Evolutionary conservation across 2,113 vertebrate species (phyloP), one percentile per base, ranked within the genome.

Genomic region (Callionymus lyra): DNA sequence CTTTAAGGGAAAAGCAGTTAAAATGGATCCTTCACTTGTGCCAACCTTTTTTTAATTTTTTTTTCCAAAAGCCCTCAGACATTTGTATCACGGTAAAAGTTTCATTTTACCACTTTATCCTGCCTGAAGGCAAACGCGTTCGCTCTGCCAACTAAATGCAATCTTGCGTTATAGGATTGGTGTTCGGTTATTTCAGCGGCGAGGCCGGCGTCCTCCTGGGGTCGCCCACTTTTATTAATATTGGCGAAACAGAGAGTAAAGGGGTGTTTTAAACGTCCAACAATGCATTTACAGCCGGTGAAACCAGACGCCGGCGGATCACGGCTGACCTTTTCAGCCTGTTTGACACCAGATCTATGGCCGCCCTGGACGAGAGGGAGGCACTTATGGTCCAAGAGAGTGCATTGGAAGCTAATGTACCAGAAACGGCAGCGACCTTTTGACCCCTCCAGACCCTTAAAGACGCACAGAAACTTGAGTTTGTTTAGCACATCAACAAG

Each of bases 21-120:
- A 63, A 76, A 59, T 43, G 9, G 38, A 56, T 67, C 59, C 38
- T 45, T 33, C 54, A 4, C 34, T 50, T 44, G 38, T 45, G 49
- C 31, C 42, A 16, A 12, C 12, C 56, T 32, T 31, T 39, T 50
- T 31, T 36, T 53, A 58, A 33, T 31, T 39, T 50, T 31, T 36
- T 53, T 63, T 41, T 67, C 49, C 66, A 12, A 2, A 6, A n/a
- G 12, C 39, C 41, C 2, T 6, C 9, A 39, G 55, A 52, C 38
- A 45, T 79, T 68, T 76, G 53, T 35, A 56, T 48, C 1, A 17
- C 53, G 47, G 36, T 72, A 64, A 70, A n/a, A 70, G 52, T 70
- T 70, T 68, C 15, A 52, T 72, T 72, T 71, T 59, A 54, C 49
- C 35, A 47, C 58, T 34, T 14, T 9, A 15, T 15, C 43, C 56